Evolutionary conservation across 2,797 vertebrate species (phyloP).

Genomic region (Eulemur mongoz): DNA sequence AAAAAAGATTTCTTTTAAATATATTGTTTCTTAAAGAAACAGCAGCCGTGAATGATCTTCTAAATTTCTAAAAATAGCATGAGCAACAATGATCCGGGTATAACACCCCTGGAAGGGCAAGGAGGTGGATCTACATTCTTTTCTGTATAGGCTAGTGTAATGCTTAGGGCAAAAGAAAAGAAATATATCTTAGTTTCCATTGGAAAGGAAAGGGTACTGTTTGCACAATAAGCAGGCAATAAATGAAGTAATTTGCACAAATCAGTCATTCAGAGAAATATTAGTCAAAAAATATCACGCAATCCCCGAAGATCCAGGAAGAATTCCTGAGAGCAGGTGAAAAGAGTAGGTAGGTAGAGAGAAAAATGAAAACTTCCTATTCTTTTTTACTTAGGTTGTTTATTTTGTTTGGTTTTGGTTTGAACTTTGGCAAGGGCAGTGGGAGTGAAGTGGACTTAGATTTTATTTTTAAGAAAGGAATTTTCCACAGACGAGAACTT

Average conservation of each 20-base stretch:
- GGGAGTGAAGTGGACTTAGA: neutral
- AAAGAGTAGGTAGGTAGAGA: neutral
- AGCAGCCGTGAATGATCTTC: neutral
- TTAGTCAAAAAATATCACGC: neutral
- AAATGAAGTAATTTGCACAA: neutral
- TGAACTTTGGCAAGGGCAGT: neutral
- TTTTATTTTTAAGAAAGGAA: slow-evolving; percentile 67
- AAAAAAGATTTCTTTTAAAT: neutral
- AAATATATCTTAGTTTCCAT: neutral
- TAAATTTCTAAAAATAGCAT: neutral
- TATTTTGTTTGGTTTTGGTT: slow-evolving; percentile 36
- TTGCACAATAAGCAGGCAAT: neutral
- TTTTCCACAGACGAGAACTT: slow-evolving; percentile 60
- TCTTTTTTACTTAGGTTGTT: neutral
- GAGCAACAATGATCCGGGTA: neutral
- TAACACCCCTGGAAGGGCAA: neutral
- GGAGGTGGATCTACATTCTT: neutral
- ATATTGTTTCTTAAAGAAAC: neutral
- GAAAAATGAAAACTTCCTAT: neutral
- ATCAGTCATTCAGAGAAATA: slow-evolving; percentile 41
- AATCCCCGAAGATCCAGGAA: neutral
- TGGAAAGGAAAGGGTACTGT: neutral
- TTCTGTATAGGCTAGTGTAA: neutral
- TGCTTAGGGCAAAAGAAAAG: neutral
- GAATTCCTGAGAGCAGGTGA: neutral